phyloP scores from a whole-genome alignment of 2,888 invertebrate genomes.

The Drosophila picticornis region DNA sequence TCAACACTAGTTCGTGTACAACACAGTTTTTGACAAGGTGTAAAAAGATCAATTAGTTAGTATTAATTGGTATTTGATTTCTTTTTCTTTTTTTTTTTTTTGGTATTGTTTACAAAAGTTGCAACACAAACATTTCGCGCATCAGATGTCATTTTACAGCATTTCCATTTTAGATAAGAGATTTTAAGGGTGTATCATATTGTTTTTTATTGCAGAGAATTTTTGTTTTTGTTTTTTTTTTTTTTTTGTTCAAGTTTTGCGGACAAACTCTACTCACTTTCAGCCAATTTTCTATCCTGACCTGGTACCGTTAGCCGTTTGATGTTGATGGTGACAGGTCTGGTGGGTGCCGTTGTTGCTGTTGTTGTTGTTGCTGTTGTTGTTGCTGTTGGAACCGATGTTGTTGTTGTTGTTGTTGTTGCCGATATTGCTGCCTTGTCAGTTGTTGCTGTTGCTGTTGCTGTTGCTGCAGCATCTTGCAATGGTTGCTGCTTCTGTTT shows the following conservation, averaged over 20 bases:
- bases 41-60: slow-evolving; percentile 64
- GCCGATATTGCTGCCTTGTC: slow-evolving; percentile 41
- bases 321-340: slow-evolving; percentile 73
- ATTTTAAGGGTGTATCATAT: slow-evolving; percentile 58
- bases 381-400: slow-evolving; percentile 37
- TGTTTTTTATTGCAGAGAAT: slow-evolving; percentile 53
- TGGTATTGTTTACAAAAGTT: slow-evolving; percentile 72
- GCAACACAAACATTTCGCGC: slow-evolving; percentile 78
- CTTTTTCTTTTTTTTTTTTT: slow-evolving; percentile 35
- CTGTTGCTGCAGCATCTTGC: slow-evolving; percentile 39
- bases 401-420: slow-evolving; percentile 45
- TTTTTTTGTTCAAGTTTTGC: slow-evolving; percentile 60
- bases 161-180: slow-evolving; percentile 60
- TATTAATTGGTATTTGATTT: slow-evolving; percentile 28
- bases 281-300: slow-evolving; percentile 85
- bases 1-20: slow-evolving; percentile 61
- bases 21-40: slow-evolving; percentile 68
- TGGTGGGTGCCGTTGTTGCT: slow-evolving; percentile 58
- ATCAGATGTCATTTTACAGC: slow-evolving; percentile 75
- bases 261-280: slow-evolving; percentile 85
- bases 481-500: slow-evolving; percentile 22
- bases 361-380: slow-evolving; percentile 34
- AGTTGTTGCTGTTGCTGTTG: slow-evolving; percentile 34
- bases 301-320: slow-evolving; percentile 83
- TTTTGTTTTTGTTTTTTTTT: slow-evolving; percentile 14